phyloP scores from a whole-genome alignment of 2,797 vertebrate species.

The Antrozous pallidus region DNA sequence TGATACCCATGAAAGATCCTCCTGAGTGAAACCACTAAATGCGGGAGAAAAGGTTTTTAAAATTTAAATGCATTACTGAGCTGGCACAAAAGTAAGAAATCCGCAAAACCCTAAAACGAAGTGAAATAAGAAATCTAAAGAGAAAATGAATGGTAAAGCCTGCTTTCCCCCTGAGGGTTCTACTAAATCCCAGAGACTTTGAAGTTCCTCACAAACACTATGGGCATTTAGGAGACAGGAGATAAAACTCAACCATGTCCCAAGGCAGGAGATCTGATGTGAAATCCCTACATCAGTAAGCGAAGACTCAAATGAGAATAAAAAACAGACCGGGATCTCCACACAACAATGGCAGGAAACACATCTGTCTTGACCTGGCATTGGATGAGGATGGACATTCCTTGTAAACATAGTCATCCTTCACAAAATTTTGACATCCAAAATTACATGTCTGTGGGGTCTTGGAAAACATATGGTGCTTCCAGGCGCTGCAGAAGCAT shows the following conservation, averaged over 20 bases:
- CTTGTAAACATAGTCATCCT: background rate
- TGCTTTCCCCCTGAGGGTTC: background rate
- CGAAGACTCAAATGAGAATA: background rate
- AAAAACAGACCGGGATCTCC: background rate
- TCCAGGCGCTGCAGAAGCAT: background rate
- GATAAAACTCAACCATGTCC: background rate
- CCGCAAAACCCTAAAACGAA: slow-evolving; percentile 1
- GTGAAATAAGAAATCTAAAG: background rate
- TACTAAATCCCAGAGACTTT: background rate
- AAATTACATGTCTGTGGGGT: background rate
- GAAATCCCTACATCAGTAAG: background rate
- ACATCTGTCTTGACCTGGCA: background rate
- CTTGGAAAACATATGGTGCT: background rate
- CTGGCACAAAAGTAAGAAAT: background rate
- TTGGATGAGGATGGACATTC: background rate
- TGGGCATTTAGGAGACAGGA: background rate
- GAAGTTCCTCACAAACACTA: background rate
- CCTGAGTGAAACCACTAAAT: background rate
- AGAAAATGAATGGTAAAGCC: background rate
- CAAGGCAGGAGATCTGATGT: background rate
- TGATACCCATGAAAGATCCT: background rate
- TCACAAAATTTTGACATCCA: background rate
- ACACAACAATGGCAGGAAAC: background rate
- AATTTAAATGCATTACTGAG: slow-evolving; percentile 7
- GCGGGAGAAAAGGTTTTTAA: background rate